Percentiles rank a stretch among this genome's conserved stretches.
phyloP scores from a whole-genome alignment of 2,797 vertebrate genomes.

The Denticeps clupeoides region DNA sequence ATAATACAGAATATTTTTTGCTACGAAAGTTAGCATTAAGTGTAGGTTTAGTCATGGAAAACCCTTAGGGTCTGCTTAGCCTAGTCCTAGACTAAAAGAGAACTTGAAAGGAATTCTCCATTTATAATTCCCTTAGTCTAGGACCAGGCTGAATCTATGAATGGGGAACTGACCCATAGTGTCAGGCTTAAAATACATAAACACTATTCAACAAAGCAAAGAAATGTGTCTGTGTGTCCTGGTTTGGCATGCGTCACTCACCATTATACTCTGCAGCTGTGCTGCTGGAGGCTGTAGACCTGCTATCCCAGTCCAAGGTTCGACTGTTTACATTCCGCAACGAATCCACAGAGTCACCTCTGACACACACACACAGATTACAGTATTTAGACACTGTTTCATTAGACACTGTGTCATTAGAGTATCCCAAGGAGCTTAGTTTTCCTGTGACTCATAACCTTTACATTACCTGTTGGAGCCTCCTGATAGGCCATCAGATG shows the following conservation, averaged over 20 bases:
- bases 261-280: conserved; percentile 78
- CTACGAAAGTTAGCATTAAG: too few species aligned
- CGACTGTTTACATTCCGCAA: conserved; percentile 69
- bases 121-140: neutral
- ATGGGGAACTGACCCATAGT: neutral
- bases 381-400: too few species aligned
- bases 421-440: neutral
- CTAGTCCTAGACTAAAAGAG: neutral
- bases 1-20: too few species aligned
- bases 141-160: neutral
- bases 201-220: too few species aligned
- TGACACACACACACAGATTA: conserved; percentile 6
- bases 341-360: conserved; percentile 63
- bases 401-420: neutral
- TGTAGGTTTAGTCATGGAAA: too few species aligned
- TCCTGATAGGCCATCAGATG: conserved; percentile 53
- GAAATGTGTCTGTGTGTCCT: neutral
- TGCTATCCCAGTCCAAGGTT: conserved; percentile 78
- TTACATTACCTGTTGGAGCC: conserved; percentile 1
- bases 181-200: too few species aligned
- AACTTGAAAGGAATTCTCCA: neutral
- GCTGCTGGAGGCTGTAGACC: conserved; percentile 72
- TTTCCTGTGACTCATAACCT: neutral
- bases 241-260: conserved; percentile 22
- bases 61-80: too few species aligned